These are phyloP conservation scores for Misgurnus mizolepis DNA, from an alignment of 2,113 vertebrate species.

Conservation along the genomic window DNA sequence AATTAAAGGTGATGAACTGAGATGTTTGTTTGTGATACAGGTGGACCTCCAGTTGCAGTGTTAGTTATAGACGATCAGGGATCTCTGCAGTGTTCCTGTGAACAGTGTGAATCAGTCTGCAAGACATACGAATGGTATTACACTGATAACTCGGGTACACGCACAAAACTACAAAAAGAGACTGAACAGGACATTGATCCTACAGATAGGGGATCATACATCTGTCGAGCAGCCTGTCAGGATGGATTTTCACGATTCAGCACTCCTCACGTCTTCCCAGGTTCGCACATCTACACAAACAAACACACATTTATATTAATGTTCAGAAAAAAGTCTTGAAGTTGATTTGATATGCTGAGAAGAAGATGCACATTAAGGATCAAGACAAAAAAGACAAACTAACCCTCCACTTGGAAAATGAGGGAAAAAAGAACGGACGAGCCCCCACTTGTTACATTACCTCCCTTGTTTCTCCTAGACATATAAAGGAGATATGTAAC, in stretches of 20 bases:
- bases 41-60: not conserved
- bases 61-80: accelerated
- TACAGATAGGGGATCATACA: accelerated
- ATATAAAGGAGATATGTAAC: too few relatives aligned
- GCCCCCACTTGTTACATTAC: too few relatives aligned
- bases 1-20: too few relatives aligned
- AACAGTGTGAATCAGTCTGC: accelerated
- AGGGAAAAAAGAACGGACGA: too few relatives aligned
- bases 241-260: slow-evolving; percentile 18
- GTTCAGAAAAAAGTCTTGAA: too few relatives aligned
- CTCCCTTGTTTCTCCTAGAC: too few relatives aligned
- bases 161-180: accelerated
- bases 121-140: not conserved
- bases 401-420: too few relatives aligned
- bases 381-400: too few relatives aligned
- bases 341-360: too few relatives aligned
- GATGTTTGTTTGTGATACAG: not conserved
- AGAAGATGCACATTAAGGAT: too few relatives aligned
- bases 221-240: not conserved
- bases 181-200: accelerated
- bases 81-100: accelerated
- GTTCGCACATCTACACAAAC: not conserved
- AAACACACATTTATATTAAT: not conserved
- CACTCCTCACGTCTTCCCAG: not conserved
- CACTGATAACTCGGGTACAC: not conserved